Evolutionary conservation across 2,888 invertebrate genomes (phyloP), one percentile per base, ranked within the genome.

Genomic region (Rosalia funebris): DNA sequence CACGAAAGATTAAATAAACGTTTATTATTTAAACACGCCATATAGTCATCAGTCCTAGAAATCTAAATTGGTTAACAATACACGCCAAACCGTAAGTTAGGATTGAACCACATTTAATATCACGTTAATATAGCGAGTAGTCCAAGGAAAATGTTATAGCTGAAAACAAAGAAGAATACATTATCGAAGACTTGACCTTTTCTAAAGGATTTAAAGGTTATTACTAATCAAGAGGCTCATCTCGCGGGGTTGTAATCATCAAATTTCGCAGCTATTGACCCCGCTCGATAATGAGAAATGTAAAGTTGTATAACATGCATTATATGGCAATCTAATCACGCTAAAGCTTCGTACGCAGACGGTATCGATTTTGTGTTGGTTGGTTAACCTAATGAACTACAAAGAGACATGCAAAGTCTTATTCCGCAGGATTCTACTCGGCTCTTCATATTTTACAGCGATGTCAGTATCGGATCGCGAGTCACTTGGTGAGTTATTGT

Each of bases 21-120:
- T 25, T 25, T 25, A 25, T 25, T 25, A 5, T 25, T 25, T 25
- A 3, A 25, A 25, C 25, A 25, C 25, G 25, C 25, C 25, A 25
- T 25, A 5, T 25, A 25, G 9, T 15, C 36, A 46, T 46, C 47
- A 17, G 36, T 4, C n/a, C 34, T 16, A 11, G 11, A 9, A n/a
- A 48, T 37, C 37, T 48, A 48, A 48, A 48, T 48, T 36, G 36
- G 36, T 47, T 47, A 47, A 34, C 19, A 36, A 48, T 19, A 14
- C 48, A 25, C 48, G 36, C 17, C 34, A 31, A 46, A 16, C 46
- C 19, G 17, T 36, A 36, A 12, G 19, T 17, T 45, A 45, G 45
- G 16, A 34, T 48, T 12, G 12, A 37, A 32, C 34, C 19, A 14
- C 9, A 48, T 19, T 16, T 36, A 34, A 11, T 36, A n/a, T 36